Evolutionary conservation across 2,888 invertebrate species (phyloP).

Genomic region (Odontocerum albicorne): DNA sequence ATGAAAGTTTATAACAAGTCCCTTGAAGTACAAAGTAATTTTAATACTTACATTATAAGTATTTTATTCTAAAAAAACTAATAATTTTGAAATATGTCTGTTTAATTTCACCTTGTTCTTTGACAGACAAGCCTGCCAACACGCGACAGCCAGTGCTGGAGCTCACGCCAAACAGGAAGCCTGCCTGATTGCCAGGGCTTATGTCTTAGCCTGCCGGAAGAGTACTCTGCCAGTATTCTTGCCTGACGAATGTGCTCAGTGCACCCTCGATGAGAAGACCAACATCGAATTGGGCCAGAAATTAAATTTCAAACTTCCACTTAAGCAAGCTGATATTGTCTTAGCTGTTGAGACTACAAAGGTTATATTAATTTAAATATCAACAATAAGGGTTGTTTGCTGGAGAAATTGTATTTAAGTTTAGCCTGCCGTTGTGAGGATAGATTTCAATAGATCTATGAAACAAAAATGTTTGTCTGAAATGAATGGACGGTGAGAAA

Average conservation of each 20-base stretch:
- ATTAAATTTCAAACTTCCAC: conserved; percentile 67
- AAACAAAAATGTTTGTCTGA: no score
- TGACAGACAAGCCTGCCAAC: conserved; percentile 68
- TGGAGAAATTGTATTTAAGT: no score
- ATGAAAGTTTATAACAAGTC: not conserved
- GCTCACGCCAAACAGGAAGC: conserved; percentile 59
- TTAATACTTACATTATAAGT: no score
- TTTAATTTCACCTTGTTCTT: no score
- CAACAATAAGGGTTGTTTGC: no score
- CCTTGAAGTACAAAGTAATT: not conserved
- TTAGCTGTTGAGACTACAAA: conserved; percentile 69
- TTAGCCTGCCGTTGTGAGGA: no score
- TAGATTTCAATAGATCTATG: no score
- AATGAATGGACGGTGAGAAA: no score
- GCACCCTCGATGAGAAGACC: conserved; percentile 49
- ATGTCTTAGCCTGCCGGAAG: conserved; percentile 62
- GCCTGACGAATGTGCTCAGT: conserved; percentile 67
- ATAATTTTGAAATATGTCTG: no score
- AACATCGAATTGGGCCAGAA: conserved; percentile 58
- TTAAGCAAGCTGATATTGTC: conserved; percentile 78
- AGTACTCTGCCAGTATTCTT: conserved; percentile 61
- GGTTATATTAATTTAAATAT: no score
- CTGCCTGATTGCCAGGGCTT: conserved; percentile 69
- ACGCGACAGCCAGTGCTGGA: conserved; percentile 57
- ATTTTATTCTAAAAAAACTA: not conserved